Evolutionary conservation across 2,113 vertebrate genomes (phyloP), one percentile per base, ranked within the genome.

Genomic region (Ailuropoda melanoleuca): DNA sequence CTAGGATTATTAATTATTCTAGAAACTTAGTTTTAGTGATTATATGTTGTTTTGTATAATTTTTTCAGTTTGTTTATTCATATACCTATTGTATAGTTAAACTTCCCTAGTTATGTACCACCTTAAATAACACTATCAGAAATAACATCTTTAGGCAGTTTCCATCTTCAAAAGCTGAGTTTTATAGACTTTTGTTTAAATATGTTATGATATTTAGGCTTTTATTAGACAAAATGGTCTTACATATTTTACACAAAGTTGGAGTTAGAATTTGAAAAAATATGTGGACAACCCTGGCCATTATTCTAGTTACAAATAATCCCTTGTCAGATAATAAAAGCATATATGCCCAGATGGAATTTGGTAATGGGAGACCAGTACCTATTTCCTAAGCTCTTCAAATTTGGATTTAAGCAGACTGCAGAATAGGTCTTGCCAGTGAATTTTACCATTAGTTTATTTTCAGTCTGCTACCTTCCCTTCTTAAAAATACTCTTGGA

Each of bases 301-400:
- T 87, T 90, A 29, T 68, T 78, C 68, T 89, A 75, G 19, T 92
- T 97, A 77, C 70, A 93, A 77, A 70, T 39, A 93, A 50, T 75
- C 29, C 18, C 58, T 66, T 39, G 6, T 66, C 88, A 72, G 46
- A 37, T 74, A 55, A 72, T 39, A 75, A 85, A 66, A 66, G 34
- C 70, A 50, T 70, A 43, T 75, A 56, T 95, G 18, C 21, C 29
- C 50, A 83, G 56, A 13, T 93, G 55, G 48, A 93, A 58, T 72
- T 83, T 80, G 31, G 39, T 90, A 90, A 83, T 39, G 66, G 43
- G n/a, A 77, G 15, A 37, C 4, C 14, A 88, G 2, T 88, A 85
- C 46, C 43, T 97, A 9, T 77, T 87, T 94, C 48, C 56, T 84
- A 46, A n/a, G 31, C 8, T 58, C n/a, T 50, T 96, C 72, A 68